These are phyloP conservation scores for Pangasianodon hypophthalmus DNA, from an alignment of 2,113 vertebrate species.

Conservation along the genomic window DNA sequence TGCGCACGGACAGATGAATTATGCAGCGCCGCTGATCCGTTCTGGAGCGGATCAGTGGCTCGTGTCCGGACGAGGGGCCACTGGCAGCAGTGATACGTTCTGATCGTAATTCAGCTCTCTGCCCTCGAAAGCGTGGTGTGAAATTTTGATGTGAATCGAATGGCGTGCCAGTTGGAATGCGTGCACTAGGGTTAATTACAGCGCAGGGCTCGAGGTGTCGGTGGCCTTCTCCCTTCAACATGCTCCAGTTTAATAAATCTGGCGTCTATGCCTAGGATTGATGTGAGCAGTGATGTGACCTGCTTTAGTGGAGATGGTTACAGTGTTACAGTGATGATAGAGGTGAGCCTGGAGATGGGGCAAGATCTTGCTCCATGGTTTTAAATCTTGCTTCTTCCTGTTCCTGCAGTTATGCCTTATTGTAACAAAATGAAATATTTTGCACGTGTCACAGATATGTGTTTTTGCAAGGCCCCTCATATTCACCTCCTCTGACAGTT, in stretches of 20 bases:
- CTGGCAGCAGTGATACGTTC: neutral
- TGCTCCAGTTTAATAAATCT: constrained; percentile 8
- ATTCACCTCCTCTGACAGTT: neutral
- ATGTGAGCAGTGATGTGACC: neutral
- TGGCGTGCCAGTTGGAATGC: neutral
- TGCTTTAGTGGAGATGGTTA: neutral
- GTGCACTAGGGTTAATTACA: neutral
- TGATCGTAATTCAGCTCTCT: constrained; percentile 14
- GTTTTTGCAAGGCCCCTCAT: neutral
- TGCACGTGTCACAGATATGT: neutral
- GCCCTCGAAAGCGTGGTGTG: neutral
- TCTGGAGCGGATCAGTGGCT: constrained; percentile 12
- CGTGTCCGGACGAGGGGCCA: neutral
- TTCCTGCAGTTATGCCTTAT: neutral
- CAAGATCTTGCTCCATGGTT: neutral
- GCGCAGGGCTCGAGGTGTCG: neutral
- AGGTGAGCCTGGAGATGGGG: neutral
- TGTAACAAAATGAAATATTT: neutral
- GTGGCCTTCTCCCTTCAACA: neutral
- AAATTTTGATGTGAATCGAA: constrained; percentile 4
- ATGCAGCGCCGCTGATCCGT: neutral
- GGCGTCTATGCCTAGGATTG: neutral
- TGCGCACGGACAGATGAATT: neutral
- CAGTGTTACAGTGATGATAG: neutral
- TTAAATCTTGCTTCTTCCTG: neutral